These are phyloP conservation scores for Reticulitermes lucifugus DNA, from an alignment of 2,888 invertebrate genomes.

Conservation along the genomic window DNA sequence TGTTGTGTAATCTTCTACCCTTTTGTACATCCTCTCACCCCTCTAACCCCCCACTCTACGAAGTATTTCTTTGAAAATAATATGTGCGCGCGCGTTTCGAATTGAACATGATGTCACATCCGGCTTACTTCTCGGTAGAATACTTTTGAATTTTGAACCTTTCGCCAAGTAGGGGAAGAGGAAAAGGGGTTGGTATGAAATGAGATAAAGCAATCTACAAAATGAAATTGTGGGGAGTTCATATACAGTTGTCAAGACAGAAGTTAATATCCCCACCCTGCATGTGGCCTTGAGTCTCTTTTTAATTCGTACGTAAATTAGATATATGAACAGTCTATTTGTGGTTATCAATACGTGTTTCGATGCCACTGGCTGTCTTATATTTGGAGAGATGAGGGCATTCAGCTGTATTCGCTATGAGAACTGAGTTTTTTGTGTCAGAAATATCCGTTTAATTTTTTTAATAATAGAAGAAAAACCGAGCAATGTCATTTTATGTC, in stretches of 20 bases:
- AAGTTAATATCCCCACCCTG: neutral
- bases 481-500: no score
- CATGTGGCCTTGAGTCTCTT: neutral
- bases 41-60: conserved; percentile 31
- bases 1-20: conserved; percentile 51
- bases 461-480: no score
- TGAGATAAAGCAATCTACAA: conserved; percentile 36
- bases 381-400: no score
- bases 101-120: conserved; percentile 53
- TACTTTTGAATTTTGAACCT: conserved; percentile 43
- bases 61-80: conserved; percentile 13
- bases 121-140: conserved; percentile 40
- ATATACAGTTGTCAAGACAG: neutral
- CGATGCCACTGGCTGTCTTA: no score
- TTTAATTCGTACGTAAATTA: conserved; percentile 1
- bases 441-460: no score
- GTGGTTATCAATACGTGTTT: no score
- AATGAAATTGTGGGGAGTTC: conserved; percentile 38
- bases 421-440: no score
- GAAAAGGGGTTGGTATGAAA: conserved; percentile 19
- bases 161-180: neutral
- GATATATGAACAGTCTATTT: neutral
- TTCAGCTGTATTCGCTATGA: no score
- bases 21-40: conserved; percentile 47
- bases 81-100: conserved; percentile 45